These are phyloP conservation scores for Rhinichthys klamathensis DNA, from an alignment of 2,113 vertebrate species.

Conservation along the genomic window DNA sequence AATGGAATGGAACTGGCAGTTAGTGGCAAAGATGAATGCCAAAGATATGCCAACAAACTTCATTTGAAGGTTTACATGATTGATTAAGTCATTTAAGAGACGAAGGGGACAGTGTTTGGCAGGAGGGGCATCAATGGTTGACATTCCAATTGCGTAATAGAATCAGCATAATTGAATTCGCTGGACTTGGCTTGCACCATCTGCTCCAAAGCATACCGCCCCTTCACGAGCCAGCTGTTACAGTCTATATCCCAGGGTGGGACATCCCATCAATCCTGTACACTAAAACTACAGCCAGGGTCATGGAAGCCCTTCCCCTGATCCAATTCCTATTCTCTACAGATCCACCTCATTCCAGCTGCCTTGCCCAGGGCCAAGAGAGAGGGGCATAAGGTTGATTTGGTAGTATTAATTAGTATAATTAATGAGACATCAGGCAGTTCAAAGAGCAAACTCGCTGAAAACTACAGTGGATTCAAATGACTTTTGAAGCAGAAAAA, in stretches of 20 bases:
- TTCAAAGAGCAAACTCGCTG: not conserved
- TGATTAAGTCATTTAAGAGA: conserved; percentile 48
- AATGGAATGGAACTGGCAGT: not conserved
- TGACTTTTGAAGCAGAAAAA: not conserved
- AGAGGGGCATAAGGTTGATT: conserved; percentile 2
- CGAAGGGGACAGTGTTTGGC: not conserved
- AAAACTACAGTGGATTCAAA: not conserved
- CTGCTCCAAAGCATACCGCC: conserved; percentile 8
- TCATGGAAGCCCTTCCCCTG: not conserved
- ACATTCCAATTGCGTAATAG: conserved; percentile 46
- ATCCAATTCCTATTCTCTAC: not conserved
- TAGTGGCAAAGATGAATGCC: not conserved
- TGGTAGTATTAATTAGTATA: conserved; percentile 34
- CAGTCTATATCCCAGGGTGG: conserved; percentile 18
- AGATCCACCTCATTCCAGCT: not conserved
- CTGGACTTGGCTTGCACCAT: conserved; percentile 32
- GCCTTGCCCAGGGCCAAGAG: not conserved
- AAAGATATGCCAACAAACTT: conserved; percentile 38
- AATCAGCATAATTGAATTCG: conserved; percentile 56
- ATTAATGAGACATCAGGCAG: not conserved
- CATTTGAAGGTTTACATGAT: conserved; percentile 36
- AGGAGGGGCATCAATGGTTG: not conserved
- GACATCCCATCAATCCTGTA: conserved; percentile 29
- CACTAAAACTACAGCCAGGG: conserved; percentile 6
- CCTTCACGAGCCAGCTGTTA: not conserved